Base-by-base conservation (phyloP, 2,888 invertebrate species). In the Neoitamus cyanurus region DNA sequence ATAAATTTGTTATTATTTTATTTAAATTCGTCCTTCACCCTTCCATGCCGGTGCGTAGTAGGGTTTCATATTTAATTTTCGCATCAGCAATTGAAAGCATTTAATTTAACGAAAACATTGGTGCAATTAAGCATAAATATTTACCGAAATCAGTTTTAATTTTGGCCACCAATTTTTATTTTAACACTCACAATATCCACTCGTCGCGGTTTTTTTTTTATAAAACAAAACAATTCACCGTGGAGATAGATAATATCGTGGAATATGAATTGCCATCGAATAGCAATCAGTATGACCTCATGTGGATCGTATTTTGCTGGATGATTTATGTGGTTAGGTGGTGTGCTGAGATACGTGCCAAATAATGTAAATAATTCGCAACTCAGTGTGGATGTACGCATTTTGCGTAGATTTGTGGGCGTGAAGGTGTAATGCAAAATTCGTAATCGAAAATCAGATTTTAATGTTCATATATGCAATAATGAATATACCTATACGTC, bases 111-210 rank as follows among this genome's bases (percentile, higher is more conserved):
- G 58, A 58, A 58, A 58, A 58, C 58, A 58, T 58, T 25, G 58
- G 25, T 58, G 58, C 58, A 58, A 58, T 58, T 58, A 58, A 58
- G 58, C 58, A 58, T 58, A 58, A 58, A 58, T 58, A 58, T 58
- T 58, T 58, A 58, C 58, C 58, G 58, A 58, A 58, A 58, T 58
- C 58, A 58, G 58, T 58, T 58, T 58, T 58, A 58, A 58, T 58
- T 25, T 58, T 20, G 25, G 58, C 11, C 58, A 58, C 58, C 58
- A 2, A 25, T 58, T 58, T 20, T 58, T 58, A 25, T 25, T 58
- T 58, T 20, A 20, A 20, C 25, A 11, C 25, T 20, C 11, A 2
- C 58, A 58, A 58, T 58, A 20, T 58, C 15, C 20, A 15, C 20
- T 20, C 20, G 1, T 20, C 7, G 58, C 20, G 20, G 9, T 9